These are phyloP conservation scores for Aphelenchoides avenae DNA, from an alignment of 1,140 invertebrate species.

Conservation along the genomic window DNA sequence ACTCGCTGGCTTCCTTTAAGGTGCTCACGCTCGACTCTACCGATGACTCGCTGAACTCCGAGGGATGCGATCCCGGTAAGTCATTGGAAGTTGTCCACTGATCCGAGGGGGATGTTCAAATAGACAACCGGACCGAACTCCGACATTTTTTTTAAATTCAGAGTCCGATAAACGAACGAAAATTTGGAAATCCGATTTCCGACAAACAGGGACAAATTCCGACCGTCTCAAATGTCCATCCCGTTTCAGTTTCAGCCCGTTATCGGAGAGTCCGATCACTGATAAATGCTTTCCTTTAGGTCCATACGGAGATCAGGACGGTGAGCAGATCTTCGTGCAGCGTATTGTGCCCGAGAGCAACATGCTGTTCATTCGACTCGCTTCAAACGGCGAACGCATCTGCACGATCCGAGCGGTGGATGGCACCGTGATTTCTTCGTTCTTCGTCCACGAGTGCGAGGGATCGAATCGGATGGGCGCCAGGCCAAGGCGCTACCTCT, in stretches of 20 bases:
- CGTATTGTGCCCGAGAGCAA: constrained; percentile 94
- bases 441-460: constrained; percentile 94
- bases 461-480: constrained; percentile 82
- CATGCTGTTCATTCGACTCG: constrained; percentile 83
- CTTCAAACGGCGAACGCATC: constrained; percentile 83
- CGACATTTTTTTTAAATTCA: too few relatives aligned
- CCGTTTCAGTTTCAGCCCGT: too few relatives aligned
- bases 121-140: too few relatives aligned
- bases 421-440: constrained; percentile 85
- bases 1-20: constrained; percentile 90
- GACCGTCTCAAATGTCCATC: too few relatives aligned
- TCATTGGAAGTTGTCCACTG: too few relatives aligned
- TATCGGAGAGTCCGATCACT: too few relatives aligned
- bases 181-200: too few relatives aligned
- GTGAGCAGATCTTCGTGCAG: constrained; percentile 94
- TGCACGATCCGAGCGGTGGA: constrained; percentile 69
- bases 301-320: constrained; percentile 93
- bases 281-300: too few relatives aligned
- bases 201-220: too few relatives aligned
- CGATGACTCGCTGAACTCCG: constrained; percentile 71
- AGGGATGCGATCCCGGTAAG: constrained; percentile 34
- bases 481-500: constrained; percentile 79
- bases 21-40: constrained; percentile 80
- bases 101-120: too few relatives aligned
- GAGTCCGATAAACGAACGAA: too few relatives aligned